Base-by-base conservation (phyloP, 2,888 invertebrate genomes). In the Acronicta aceris region DNA sequence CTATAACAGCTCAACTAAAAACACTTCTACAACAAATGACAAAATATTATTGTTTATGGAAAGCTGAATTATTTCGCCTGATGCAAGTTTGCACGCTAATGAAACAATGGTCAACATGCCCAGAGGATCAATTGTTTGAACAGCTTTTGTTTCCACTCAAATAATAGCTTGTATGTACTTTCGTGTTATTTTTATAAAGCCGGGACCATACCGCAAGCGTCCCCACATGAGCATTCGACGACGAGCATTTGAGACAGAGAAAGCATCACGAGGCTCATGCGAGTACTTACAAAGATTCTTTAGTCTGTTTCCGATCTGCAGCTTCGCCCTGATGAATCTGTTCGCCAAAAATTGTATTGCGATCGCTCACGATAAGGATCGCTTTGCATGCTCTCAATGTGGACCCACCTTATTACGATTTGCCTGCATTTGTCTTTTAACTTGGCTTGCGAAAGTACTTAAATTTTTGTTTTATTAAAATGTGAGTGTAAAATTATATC, bases 61-160 rank as follows among this genome's bases (percentile, higher is more conserved):
- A 53, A 42, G 41, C 8, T 43, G 49, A 38, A 56, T 52, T 52
- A 53, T 65, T 72, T 67, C 41, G 43, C 49, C 61, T 16, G 56
- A 38, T 47, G 27, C 21, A 56, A 53, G 49, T 51, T 47, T 17
- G 53, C 52, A 53, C 48, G n/a, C 15, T 62, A 58, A 59, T 65
- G 49, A 59, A 78, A 78, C 78, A 75, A 78, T 75, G 42, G 67
- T n/a, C 41, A 54, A 27, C 46, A 50, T 33, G 65, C 78, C 72
- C 53, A 58, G 47, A 55, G 76, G 78, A 30, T 60, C 66, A 64
- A 72, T 76, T 78, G 76, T 78, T 40, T 63, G 47, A 46, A 47
- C 47, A 65, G 62, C 76, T 78, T 78, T 75, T 76, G 78, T 70
- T 69, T 56, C 33, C 51, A 49, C 30, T 41, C 21, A 74, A 77